Conservation (phyloP, 2,888 invertebrate species). For the Xylocampa areola region DNA sequence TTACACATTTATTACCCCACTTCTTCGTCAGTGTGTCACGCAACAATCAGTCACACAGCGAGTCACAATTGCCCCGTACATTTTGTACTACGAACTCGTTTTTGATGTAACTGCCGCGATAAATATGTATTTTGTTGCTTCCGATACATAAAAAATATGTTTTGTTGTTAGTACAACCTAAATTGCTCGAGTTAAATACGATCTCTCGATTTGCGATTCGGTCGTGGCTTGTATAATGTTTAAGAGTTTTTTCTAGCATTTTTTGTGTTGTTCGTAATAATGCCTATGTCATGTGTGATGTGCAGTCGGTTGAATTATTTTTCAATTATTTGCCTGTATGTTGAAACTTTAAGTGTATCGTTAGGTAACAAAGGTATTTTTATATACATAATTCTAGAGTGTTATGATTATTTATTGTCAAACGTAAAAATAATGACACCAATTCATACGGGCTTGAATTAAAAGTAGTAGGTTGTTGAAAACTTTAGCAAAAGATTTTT, state of each 20-base stretch:
- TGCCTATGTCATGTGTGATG: too few relatives aligned
- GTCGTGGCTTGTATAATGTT: slow-evolving; percentile 38
- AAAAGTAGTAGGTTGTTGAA: too few relatives aligned
- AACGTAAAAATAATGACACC: too few relatives aligned
- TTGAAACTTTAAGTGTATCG: not conserved
- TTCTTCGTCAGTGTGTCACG: slow-evolving; percentile 42
- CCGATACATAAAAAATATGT: slow-evolving; percentile 40
- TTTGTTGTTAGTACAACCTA: slow-evolving; percentile 28
- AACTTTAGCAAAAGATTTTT: too few relatives aligned
- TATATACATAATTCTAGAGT: too few relatives aligned
- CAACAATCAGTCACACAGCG: slow-evolving; percentile 55
- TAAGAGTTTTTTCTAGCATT: slow-evolving; percentile 4
- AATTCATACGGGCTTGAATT: too few relatives aligned
- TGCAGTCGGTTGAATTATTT: slow-evolving; percentile 23
- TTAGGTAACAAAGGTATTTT: slow-evolving; percentile 6
- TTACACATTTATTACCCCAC: slow-evolving; percentile 15
- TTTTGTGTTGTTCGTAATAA: slow-evolving; percentile 1
- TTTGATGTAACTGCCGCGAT: slow-evolving; percentile 52
- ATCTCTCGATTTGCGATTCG: slow-evolving; percentile 28
- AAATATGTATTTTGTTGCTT: slow-evolving; percentile 55
- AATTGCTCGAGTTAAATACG: slow-evolving; percentile 42
- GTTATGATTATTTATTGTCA: too few relatives aligned
- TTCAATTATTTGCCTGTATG: slow-evolving; percentile 14
- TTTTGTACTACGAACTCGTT: slow-evolving; percentile 37
- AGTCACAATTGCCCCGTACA: slow-evolving; percentile 40